Evolutionary conservation across 2,797 vertebrate genomes (phyloP), one percentile per base, ranked within the genome.

Genomic region (Notamacropus eugenii): DNA sequence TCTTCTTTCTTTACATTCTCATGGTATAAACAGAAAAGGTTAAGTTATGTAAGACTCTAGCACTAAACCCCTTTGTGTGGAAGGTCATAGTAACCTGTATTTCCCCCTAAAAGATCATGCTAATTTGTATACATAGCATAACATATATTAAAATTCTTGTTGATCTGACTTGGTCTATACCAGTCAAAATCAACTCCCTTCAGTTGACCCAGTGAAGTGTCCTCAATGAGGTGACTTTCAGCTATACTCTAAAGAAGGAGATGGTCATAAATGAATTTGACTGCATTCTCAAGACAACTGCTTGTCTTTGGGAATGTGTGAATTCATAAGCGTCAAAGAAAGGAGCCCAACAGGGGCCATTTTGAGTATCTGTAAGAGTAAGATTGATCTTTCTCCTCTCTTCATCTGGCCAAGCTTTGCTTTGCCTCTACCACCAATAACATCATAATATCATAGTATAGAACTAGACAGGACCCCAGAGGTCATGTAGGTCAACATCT

Each of bases 81-180:
- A 55, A 57, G 93, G 46, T 55, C 87, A 54, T 19, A 52, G 91
- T 55, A 16, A n/a, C 90, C 46, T 90, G 13, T 92, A 87, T 46
- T 62, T 6, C 94, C 82, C 57, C 28, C 82, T 22, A n/a, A 92
- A 95, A 95, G 28, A 22, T 87, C 67, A 91, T 93, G n/a, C 93
- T 92, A 90, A 90, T 55, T 91, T 87, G 90, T 46, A 52, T 55
- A 62, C 2, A 0, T 24, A 91, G 57, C 62, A n/a, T 90, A 14
- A 54, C 52, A 0, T 55, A 9, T 56, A 56, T 58, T 50, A n/a
- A 22, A 58, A 12, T 46, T 54, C 82, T 91, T 67, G n/a, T n/a
- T 6, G 14, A 34, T 3, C 13, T 67, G 34, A 67, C 62, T 67
- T 67, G 34, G 34, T 67, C 34, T 67, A n/a, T 67, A 67, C 1